Evolutionary conservation across 2,888 invertebrate species (phyloP), one percentile per base, ranked within the genome.

Genomic region (Heliconius ethilla): DNA sequence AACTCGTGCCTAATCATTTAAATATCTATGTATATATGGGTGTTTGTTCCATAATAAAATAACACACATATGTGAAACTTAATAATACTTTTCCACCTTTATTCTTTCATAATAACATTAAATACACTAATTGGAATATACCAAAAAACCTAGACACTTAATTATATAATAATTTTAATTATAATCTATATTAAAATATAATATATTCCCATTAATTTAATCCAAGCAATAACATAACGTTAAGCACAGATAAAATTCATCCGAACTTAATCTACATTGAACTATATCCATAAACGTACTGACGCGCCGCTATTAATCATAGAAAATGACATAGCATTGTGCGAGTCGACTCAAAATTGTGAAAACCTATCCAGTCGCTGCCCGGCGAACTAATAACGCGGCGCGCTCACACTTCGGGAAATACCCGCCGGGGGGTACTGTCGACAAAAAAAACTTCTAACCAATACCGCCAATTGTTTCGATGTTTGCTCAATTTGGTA

Each of bases 321-420:
- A 92, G 92, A 91, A 91, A 93, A 93, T 93, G 92, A 92, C 91
- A 87, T 85, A 84, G 86, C 89, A 91, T 92, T 92, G 93, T 91
- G 88, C 87, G 88, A 88, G 87, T 87, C 86, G 83, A 89, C 89
- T 92, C 92, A 93, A 94, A 94, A 94, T 92, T 94, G 93, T 94
- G 93, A 94, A 94, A 94, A 94, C 93, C 93, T 93, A 92, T 89
- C 90, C 90, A 87, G 87, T 84, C 86, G 89, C 86, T 87, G 84
- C 82, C 83, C 81, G 86, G 84, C 87, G 91, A 89, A 92, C 93
- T 94, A 92, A 93, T 93, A 94, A 91, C 92, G 89, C 84, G 85
- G 81, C 81, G 85, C 89, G 87, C 91, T 89, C 92, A 92, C 92
- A 92, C 92, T 91, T 91, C 87, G 87, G 87, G 85, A 89, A 89